phyloP scores from a whole-genome alignment of 64 coral and sea anemone genomes.

The Dendronephthya gigantea region DNA sequence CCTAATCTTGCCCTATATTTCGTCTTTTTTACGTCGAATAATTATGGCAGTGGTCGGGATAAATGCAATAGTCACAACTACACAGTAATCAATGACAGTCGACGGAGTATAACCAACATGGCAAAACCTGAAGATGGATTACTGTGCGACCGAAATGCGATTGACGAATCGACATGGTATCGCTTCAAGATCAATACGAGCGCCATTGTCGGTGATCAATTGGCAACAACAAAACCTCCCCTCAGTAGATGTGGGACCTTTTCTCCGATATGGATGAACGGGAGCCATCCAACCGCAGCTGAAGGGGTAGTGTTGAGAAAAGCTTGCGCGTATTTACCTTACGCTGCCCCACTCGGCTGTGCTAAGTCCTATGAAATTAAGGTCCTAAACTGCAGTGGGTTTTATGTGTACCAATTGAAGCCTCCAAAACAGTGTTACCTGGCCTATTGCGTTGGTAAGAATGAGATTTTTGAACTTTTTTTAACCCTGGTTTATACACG shows the following conservation, averaged over 20 bases:
- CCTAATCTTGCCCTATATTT: not conserved
- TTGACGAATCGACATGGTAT: conserved; percentile 28
- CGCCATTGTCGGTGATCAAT: not conserved
- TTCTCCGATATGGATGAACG: conserved; percentile 55
- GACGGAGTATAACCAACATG: not conserved
- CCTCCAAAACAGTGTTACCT: conserved; percentile 4
- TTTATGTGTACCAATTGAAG: conserved; percentile 35
- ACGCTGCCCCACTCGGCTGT: not conserved
- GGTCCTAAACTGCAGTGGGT: not conserved
- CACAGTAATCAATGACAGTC: not conserved
- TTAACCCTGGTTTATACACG: no score
- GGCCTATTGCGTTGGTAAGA: conserved; percentile 56
- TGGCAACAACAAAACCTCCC: conserved; percentile 25
- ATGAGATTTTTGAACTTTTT: no score
- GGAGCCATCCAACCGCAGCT: not conserved
- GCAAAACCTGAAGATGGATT: not conserved
- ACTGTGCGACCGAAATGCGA: not conserved
- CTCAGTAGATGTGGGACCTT: conserved; percentile 8
- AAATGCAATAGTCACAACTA: not conserved
- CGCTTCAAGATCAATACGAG: not conserved
- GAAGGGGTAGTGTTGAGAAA: not conserved
- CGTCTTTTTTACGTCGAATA: not conserved
- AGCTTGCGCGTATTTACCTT: conserved; percentile 10
- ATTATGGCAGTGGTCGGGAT: not conserved
- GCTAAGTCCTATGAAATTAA: conserved; percentile 19